Evolutionary conservation across 1,140 invertebrate genomes (phyloP).

Genomic region (Lepidurus apus): DNA sequence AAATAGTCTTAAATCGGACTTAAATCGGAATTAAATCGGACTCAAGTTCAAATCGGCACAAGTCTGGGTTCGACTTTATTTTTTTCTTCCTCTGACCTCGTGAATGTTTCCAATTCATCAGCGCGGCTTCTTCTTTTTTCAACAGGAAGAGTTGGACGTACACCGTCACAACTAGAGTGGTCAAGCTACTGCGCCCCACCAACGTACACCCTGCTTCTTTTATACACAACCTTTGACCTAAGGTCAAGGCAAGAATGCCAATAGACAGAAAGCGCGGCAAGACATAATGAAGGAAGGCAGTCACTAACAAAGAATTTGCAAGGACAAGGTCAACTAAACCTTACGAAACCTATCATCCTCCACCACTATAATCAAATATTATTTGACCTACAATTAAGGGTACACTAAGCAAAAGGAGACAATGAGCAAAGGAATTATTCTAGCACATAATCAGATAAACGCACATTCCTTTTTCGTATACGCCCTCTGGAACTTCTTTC

Average conservation of each 20-base stretch:
- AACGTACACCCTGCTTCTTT: not conserved
- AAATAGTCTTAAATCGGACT: no score
- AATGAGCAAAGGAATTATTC: not conserved
- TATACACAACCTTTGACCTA: no score
- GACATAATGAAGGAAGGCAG: no score
- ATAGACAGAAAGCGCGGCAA: no score
- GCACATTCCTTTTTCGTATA: not conserved
- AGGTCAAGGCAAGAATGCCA: no score
- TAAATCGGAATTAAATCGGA: no score
- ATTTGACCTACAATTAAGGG: not conserved
- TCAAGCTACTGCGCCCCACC: no score
- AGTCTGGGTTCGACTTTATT: no score
- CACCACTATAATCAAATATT: slow-evolving; percentile 1
- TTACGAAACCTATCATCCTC: not conserved
- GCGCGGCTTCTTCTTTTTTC: not conserved
- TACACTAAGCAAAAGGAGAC: not conserved
- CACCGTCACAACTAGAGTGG: not conserved
- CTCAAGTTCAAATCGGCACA: no score
- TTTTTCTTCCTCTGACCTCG: not conserved
- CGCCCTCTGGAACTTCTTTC: not conserved
- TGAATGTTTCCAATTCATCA: not conserved
- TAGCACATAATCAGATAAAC: not conserved
- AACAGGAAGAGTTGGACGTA: not conserved
- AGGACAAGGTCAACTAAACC: no score
- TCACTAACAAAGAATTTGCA: no score